These are phyloP conservation scores for Tipula unca DNA, from an alignment of 2,888 invertebrate species.

Conservation along the genomic window DNA sequence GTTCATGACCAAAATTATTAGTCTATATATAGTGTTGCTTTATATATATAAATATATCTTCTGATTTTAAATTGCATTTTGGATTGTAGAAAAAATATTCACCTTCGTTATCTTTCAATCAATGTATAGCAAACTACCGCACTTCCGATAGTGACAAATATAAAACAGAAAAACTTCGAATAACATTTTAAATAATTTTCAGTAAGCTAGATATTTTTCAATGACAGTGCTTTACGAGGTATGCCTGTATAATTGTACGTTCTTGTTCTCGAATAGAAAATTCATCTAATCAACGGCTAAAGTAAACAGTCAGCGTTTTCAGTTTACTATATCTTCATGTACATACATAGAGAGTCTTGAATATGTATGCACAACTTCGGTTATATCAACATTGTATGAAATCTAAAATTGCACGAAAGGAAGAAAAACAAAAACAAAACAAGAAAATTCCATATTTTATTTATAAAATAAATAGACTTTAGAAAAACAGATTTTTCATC, in stretches of 20 bases:
- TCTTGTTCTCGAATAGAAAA: not conserved
- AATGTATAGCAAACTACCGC: no score
- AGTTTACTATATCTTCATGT: no score
- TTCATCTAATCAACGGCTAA: not conserved
- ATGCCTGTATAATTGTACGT: no score
- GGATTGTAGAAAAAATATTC: no score
- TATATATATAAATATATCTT: no score
- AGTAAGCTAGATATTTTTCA: no score
- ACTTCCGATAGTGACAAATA: no score
- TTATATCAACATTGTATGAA: not conserved
- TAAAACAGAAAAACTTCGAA: not conserved
- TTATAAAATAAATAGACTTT: not conserved
- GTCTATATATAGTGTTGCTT: no score
- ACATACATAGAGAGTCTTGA: not conserved
- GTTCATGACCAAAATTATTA: not conserved
- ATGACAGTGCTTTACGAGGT: no score
- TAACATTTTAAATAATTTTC: no score
- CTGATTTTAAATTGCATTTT: no score
- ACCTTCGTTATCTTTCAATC: no score
- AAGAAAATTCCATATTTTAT: not conserved
- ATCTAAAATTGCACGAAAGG: not conserved
- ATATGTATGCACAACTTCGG: not conserved
- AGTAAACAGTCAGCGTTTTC: not conserved
- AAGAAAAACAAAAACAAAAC: not conserved
- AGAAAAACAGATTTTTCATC: not conserved